These are phyloP conservation scores for Kuschelorhynchus macadamiae DNA, from an alignment of 2,888 invertebrate genomes.

Conservation along the genomic window DNA sequence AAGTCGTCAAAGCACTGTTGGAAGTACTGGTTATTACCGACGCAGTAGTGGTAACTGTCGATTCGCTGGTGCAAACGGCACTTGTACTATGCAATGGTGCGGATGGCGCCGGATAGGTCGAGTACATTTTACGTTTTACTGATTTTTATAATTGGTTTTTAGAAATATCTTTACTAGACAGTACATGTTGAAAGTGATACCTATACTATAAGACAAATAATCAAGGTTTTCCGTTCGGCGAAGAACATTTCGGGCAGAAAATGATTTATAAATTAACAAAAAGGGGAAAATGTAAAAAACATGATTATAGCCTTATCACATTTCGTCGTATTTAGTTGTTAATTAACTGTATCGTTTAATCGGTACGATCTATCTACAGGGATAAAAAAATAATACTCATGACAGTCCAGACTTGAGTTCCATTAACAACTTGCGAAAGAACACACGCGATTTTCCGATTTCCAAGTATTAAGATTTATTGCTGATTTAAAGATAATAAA, in stretches of 20 bases:
- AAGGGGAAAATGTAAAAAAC: too few species aligned
- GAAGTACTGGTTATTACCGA: conserved; percentile 25
- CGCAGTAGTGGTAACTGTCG: conserved; percentile 18
- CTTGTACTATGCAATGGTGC: conserved; percentile 37
- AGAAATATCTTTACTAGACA: not conserved
- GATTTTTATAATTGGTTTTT: not conserved
- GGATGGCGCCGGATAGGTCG: conserved; percentile 24
- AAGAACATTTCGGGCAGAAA: too few species aligned
- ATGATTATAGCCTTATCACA: too few species aligned
- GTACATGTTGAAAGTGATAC: too few species aligned
- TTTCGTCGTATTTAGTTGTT: too few species aligned
- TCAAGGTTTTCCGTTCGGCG: too few species aligned
- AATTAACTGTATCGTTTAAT: too few species aligned
- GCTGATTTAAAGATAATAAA: conserved; percentile 12
- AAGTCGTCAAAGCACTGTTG: conserved; percentile 42
- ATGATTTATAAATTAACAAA: too few species aligned
- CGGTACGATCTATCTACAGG: too few species aligned
- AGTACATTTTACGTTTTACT: conserved; percentile 34
- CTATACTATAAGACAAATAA: too few species aligned
- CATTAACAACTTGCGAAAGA: conserved; percentile 5
- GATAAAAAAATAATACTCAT: too few species aligned
- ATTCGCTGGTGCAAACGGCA: conserved; percentile 47
- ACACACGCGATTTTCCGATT: conserved; percentile 7
- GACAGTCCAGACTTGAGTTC: conserved; percentile 9
- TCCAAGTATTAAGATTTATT: conserved; percentile 9